phyloP scores from a whole-genome alignment of 2,113 vertebrate genomes.

The Rhinoderma darwinii region DNA sequence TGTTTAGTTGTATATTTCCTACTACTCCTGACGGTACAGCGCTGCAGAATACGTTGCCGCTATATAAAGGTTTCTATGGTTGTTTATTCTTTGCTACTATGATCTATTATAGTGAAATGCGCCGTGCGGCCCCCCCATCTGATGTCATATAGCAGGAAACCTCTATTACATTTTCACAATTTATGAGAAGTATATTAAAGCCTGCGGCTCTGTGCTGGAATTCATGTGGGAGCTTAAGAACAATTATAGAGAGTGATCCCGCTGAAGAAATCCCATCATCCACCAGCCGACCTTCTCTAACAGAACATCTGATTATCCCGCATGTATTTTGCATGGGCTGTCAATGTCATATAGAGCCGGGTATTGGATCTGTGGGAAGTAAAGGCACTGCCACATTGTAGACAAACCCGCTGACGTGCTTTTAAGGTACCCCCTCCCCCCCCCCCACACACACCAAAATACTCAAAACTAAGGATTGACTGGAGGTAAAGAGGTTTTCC shows the following conservation, averaged over 20 bases:
- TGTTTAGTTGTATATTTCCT: no score
- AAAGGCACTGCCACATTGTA: background rate
- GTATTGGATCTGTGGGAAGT: background rate
- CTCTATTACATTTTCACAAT: slow-evolving; percentile 31
- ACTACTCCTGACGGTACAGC: no score
- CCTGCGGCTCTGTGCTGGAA: background rate
- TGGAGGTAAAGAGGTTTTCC: no score
- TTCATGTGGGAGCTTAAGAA: slow-evolving; percentile 25
- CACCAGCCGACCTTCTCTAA: background rate
- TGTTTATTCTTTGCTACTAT: background rate
- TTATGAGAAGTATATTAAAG: slow-evolving; percentile 27
- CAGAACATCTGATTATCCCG: slow-evolving; percentile 14
- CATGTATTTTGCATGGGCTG: slow-evolving; percentile 1
- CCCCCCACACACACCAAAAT: no score
- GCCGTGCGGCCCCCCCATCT: background rate
- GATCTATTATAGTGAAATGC: background rate
- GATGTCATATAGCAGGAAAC: background rate
- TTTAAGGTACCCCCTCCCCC: no score
- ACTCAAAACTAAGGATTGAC: no score
- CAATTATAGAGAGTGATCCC: slow-evolving; percentile 12
- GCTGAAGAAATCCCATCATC: background rate
- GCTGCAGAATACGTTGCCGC: background rate
- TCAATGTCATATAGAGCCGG: background rate
- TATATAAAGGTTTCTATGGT: background rate
- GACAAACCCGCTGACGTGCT: no score